These are phyloP conservation scores for Lasioglossum lativentre DNA, from an alignment of 2,888 invertebrate genomes.

Conservation along the genomic window DNA sequence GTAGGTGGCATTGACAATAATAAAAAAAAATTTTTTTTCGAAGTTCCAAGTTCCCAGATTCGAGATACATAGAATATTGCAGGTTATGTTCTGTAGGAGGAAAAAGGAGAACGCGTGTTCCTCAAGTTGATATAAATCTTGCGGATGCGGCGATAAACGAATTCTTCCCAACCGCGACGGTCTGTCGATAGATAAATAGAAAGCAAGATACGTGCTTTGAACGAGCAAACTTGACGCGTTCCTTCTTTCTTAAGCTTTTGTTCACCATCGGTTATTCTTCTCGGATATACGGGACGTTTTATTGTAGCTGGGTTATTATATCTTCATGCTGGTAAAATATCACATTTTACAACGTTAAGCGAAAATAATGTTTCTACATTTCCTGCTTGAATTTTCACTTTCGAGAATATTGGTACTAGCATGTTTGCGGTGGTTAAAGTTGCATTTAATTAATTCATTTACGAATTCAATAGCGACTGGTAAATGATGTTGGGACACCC, in stretches of 20 bases:
- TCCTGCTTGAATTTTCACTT: no score
- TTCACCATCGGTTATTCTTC: not conserved
- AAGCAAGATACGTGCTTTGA: conserved; percentile 67
- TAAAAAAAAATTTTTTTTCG: no score
- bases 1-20: no score
- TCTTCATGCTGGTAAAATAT: not conserved
- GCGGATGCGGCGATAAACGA: conserved; percentile 59
- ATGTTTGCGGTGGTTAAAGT: no score
- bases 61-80: no score
- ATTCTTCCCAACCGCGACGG: conserved; percentile 37
- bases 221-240: conserved; percentile 55
- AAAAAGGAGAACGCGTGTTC: conserved; percentile 16
- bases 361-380: not conserved
- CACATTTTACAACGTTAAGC: not conserved
- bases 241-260: conserved; percentile 21
- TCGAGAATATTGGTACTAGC: no score
- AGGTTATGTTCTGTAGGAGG: not conserved
- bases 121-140: conserved; percentile 60
- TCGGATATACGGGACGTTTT: not conserved
- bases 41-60: no score
- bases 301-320: not conserved
- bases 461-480: no score
- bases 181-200: conserved; percentile 67
- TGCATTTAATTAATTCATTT: no score
- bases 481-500: no score